Conservation (phyloP, 1,140 invertebrate species). For the Habropoda laboriosa region DNA sequence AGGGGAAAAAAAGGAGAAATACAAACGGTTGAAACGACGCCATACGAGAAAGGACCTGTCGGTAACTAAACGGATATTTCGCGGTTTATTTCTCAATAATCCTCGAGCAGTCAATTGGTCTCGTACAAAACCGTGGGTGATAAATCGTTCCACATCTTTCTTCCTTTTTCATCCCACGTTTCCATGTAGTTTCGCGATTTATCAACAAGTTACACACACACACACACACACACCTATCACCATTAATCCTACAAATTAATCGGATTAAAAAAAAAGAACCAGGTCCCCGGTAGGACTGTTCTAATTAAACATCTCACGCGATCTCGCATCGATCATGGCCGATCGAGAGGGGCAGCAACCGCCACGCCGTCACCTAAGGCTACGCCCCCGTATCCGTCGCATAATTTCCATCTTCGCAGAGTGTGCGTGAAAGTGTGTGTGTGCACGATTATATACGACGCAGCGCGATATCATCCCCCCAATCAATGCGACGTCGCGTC, state of each 20-base stretch:
- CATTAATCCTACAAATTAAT: background rate
- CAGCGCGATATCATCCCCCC: background rate
- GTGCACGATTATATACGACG: background rate
- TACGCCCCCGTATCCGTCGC: background rate
- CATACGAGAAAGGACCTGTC: too few relatives aligned
- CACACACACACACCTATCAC: too few relatives aligned
- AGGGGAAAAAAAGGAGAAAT: too few relatives aligned
- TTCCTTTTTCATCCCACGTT: too few relatives aligned
- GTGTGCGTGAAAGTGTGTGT: background rate
- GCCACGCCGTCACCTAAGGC: background rate
- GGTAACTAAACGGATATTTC: background rate
- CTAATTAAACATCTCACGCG: conserved; percentile 10
- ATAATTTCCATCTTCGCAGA: conserved; percentile 2
- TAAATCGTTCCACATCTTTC: background rate
- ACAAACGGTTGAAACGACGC: too few relatives aligned
- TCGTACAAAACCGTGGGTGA: background rate
- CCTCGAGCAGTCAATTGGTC: background rate
- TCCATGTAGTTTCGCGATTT: background rate
- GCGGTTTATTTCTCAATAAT: background rate
- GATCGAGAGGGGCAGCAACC: background rate
- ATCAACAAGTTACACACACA: background rate
- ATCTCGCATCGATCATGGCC: background rate
- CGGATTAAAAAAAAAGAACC: background rate
- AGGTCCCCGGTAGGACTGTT: background rate
- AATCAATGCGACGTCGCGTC: conserved; percentile 30